Percentiles rank a stretch among this genome's conserved stretches.
Evolutionary conservation across 2,888 invertebrate species (phyloP).

Genomic region (Sinhomidia bicolor): DNA sequence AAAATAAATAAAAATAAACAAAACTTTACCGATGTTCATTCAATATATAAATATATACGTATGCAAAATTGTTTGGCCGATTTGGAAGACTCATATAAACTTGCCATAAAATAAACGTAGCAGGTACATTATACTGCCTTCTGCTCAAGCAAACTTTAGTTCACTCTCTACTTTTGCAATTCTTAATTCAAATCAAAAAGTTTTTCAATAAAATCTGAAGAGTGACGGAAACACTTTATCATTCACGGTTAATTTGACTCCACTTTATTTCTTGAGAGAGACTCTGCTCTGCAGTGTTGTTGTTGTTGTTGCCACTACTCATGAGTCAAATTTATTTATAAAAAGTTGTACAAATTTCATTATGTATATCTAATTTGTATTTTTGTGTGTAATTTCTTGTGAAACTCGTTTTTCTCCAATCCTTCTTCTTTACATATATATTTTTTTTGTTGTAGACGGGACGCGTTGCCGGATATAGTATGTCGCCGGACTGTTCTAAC

Average conservation of each 20-base stretch:
- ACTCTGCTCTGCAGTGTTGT: not conserved
- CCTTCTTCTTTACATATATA: not conserved
- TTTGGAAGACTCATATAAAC: too few species aligned
- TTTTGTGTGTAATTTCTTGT: not conserved
- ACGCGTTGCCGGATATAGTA: slow-evolving; percentile 76
- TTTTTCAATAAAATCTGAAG: slow-evolving; percentile 45
- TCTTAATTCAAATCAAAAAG: slow-evolving; percentile 9
- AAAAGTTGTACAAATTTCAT: not conserved
- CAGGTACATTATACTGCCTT: too few species aligned
- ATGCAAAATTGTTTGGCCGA: too few species aligned
- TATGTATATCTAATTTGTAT: not conserved
- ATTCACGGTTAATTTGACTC: slow-evolving; percentile 58
- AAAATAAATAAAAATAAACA: too few species aligned
- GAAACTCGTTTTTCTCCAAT: not conserved
- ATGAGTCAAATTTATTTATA: slow-evolving; percentile 16
- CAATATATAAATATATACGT: too few species aligned
- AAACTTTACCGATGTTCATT: too few species aligned
- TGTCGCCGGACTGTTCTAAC: slow-evolving; percentile 77
- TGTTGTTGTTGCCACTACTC: too few species aligned
- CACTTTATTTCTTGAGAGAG: slow-evolving; percentile 4
- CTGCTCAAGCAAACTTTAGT: not conserved
- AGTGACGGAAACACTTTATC: slow-evolving; percentile 51
- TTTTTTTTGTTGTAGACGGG: too few species aligned
- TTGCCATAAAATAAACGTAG: too few species aligned
- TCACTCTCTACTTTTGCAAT: not conserved